A percentile compares a stretch with the other conserved stretches of the same genome.
These are phyloP conservation scores for Phrynocephalus guinanensis DNA, from an alignment of 2,797 vertebrate species.

Conservation along the genomic window DNA sequence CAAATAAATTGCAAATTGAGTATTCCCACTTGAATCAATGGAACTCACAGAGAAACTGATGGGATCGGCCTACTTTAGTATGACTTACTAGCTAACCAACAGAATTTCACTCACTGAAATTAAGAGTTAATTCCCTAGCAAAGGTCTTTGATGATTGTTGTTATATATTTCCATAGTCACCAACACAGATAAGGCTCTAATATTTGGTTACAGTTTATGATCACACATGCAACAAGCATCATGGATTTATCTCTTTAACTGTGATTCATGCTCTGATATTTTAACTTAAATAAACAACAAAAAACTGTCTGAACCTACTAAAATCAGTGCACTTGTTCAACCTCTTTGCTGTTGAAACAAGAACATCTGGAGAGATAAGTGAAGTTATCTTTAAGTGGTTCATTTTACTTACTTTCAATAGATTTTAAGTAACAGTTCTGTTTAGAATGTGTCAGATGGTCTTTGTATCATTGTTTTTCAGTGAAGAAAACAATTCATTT, in stretches of 20 bases:
- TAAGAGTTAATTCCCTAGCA: too few species aligned
- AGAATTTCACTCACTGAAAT: too few species aligned
- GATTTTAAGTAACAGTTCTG: constrained; percentile 55
- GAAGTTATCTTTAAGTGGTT: constrained; percentile 44
- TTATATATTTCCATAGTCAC: background rate
- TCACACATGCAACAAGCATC: background rate
- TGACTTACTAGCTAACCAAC: too few species aligned
- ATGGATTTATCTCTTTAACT: background rate
- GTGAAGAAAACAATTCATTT: constrained; percentile 68
- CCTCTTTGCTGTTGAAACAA: constrained; percentile 27
- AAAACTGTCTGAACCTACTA: constrained; percentile 24
- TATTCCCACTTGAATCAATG: too few species aligned
- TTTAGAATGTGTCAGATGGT: constrained; percentile 59
- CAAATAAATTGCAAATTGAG: too few species aligned
- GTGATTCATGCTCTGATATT: background rate
- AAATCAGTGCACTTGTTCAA: constrained; percentile 23
- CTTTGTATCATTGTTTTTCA: constrained; percentile 60
- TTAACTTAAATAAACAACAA: constrained; percentile 19
- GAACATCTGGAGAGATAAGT: constrained; percentile 47
- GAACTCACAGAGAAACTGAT: too few species aligned
- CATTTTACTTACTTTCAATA: constrained; percentile 70
- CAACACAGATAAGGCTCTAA: background rate
- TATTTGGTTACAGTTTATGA: background rate
- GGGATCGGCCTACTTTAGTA: too few species aligned
- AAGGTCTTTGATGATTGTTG: too few species aligned